Percentiles rank a stretch among this genome's conserved stretches.
These are phyloP conservation scores for Eretmocerus hayati DNA, from an alignment of 2,888 invertebrate genomes.

Conservation along the genomic window DNA sequence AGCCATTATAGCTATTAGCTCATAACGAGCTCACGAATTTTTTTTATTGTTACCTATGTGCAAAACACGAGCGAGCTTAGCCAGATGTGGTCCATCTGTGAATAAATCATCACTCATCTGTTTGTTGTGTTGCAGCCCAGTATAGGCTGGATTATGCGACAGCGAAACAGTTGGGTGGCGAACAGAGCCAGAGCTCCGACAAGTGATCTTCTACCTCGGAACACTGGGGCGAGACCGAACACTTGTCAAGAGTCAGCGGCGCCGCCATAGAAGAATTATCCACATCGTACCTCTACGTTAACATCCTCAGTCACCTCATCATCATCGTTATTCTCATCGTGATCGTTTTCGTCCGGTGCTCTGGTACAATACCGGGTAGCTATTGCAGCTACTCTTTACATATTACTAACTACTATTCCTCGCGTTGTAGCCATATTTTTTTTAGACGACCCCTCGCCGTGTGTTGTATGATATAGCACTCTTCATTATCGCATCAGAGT, in stretches of 20 bases:
- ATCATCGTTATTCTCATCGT: slow-evolving; percentile 23
- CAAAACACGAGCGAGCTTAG: not conserved
- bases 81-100: not conserved
- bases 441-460: slow-evolving; percentile 4
- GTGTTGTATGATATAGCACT: slow-evolving; percentile 5
- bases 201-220: slow-evolving; percentile 47
- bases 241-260: not conserved
- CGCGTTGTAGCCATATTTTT: slow-evolving; percentile 3
- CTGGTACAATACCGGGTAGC: slow-evolving; percentile 26
- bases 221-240: slow-evolving; percentile 16
- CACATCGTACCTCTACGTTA: not conserved
- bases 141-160: slow-evolving; percentile 47
- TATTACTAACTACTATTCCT: not conserved
- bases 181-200: slow-evolving; percentile 43
- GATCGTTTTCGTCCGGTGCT: slow-evolving; percentile 25
- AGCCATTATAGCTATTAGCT: no score
- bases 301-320: slow-evolving; percentile 15
- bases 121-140: slow-evolving; percentile 41
- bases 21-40: no score
- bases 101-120: not conserved
- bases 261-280: not conserved
- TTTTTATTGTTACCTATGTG: not conserved
- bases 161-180: slow-evolving; percentile 43
- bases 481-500: slow-evolving; percentile 6
- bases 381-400: slow-evolving; percentile 12